phyloP scores from a whole-genome alignment of 35 echinoderm and acorn worm genomes.

The Apostichopus parvimensis region DNA sequence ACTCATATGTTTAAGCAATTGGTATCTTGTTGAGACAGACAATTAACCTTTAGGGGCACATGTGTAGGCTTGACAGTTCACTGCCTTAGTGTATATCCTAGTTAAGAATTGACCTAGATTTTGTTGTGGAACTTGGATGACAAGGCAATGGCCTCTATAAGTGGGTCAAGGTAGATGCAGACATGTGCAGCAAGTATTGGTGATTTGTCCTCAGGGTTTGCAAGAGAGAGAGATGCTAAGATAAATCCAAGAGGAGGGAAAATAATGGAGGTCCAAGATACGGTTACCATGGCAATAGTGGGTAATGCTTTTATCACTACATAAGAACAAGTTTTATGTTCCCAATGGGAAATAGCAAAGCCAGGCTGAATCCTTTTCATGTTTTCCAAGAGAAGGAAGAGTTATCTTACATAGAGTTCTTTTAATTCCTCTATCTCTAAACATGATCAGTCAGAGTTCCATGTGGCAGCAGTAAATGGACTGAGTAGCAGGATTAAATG shows the following conservation, averaged over 20 bases:
- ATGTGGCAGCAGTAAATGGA: too few relatives aligned
- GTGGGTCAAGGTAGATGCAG: conserved; percentile 32
- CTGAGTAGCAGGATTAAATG: too few relatives aligned
- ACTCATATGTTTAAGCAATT: conserved; percentile 42
- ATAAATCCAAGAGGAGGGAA: conserved; percentile 33
- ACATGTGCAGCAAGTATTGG: neutral
- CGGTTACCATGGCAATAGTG: conserved; percentile 15
- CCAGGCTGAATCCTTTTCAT: too few relatives aligned
- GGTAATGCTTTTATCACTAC: conserved; percentile 3
- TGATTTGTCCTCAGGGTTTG: conserved; percentile 42
- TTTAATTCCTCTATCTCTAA: too few relatives aligned
- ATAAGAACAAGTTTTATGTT: conserved; percentile 33
- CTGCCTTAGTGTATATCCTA: conserved; percentile 30
- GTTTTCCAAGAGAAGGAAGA: neutral
- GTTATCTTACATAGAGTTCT: neutral
- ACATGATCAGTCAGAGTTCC: too few relatives aligned
- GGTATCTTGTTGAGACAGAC: conserved; percentile 37
- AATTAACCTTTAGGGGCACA: conserved; percentile 50
- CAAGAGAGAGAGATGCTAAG: conserved; percentile 6
- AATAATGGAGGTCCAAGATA: conserved; percentile 29
- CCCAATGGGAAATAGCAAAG: neutral
- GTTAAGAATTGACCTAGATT: conserved; percentile 51
- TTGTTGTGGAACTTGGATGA: neutral
- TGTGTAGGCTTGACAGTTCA: conserved; percentile 36
- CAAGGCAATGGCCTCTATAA: conserved; percentile 45